Evolutionary conservation across 2,797 vertebrate genomes (phyloP), one percentile per base, ranked within the genome.

Genomic region (Sebastolobus alascanus): DNA sequence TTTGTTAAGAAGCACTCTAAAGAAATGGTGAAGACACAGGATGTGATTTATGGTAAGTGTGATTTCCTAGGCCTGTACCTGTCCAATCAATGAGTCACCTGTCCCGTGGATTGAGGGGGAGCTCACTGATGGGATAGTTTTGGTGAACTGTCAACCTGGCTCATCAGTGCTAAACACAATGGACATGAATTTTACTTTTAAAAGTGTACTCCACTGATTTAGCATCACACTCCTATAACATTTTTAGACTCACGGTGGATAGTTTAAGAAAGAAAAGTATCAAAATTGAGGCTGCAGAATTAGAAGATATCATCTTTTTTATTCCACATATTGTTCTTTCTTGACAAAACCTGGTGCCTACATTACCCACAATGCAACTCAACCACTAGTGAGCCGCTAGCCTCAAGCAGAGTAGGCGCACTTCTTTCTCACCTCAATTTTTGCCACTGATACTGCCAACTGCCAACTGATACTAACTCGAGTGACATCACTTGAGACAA

Each of bases 31-130:
- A 99, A 99, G 89, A 96, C 97, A 75, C 99, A 99, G 88, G 99
- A 99, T 79, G 97, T 99, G 38, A 97, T 99, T 71, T 99, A 98
- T 12, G 99, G 99, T 99, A 82, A 94, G 98, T 69, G 27, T 11
- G 25, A 14, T 64, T 27, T 64, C 43, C 52, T 35, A 2, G 13
- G 1, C 31, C 12, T 72, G 16, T 31, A 25, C 25, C 3, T 11
- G 12, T 68, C 54, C 6, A 52, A 14, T 52, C 50, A 52, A 22
- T 33, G 9, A 67, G 7, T 4, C 9, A 6, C 16, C 5, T 38
- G 14, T 66, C 50, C 20, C 0, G 8, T 52, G 18, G 18, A 52
- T 46, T 46, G 43, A 56, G 9, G 18, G 5, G 14, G 29, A 16
- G 20, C 31, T 73, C 22, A 58, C 13, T 46, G 33, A 72, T 56